Conservation (phyloP, 2,797 vertebrate genomes). For the Cetoscarus ocellatus region DNA sequence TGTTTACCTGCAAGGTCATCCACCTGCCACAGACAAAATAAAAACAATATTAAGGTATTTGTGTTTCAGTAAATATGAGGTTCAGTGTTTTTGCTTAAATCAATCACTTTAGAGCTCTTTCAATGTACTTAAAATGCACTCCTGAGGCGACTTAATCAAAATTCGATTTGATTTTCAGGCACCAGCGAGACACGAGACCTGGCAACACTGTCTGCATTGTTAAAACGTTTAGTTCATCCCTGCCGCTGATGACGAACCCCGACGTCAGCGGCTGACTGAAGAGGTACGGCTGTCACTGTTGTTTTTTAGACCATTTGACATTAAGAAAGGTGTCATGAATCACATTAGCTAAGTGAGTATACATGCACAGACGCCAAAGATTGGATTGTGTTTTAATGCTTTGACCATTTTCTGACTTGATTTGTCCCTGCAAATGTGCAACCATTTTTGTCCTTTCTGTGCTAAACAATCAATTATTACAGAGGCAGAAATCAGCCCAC, state of each 20-base stretch:
- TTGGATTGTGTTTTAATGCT: background rate
- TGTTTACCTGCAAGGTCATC: background rate
- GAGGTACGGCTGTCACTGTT: slow-evolving; percentile 19
- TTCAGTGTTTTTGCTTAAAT: background rate
- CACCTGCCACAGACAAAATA: background rate
- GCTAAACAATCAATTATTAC: background rate
- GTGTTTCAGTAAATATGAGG: background rate
- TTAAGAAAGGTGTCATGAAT: slow-evolving; percentile 7
- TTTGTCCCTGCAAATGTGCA: background rate
- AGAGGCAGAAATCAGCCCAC: background rate
- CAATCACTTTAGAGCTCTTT: slow-evolving; percentile 10
- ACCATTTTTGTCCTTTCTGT: background rate
- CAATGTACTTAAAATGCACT: background rate
- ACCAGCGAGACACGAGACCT: slow-evolving; percentile 1
- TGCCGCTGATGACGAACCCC: slow-evolving; percentile 21
- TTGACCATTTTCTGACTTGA: background rate
- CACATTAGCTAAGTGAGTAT: background rate
- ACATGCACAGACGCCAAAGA: background rate
- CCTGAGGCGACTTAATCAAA: slow-evolving; percentile 6
- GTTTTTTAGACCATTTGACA: slow-evolving; percentile 10
- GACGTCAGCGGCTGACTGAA: slow-evolving; percentile 38
- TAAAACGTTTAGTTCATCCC: slow-evolving; percentile 22
- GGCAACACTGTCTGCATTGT: slow-evolving; percentile 14
- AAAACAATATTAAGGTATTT: background rate
- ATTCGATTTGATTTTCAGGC: slow-evolving; percentile 16